Evolutionary conservation across 2,113 vertebrate genomes (phyloP).

Genomic region (Elgaria multicarinata): DNA sequence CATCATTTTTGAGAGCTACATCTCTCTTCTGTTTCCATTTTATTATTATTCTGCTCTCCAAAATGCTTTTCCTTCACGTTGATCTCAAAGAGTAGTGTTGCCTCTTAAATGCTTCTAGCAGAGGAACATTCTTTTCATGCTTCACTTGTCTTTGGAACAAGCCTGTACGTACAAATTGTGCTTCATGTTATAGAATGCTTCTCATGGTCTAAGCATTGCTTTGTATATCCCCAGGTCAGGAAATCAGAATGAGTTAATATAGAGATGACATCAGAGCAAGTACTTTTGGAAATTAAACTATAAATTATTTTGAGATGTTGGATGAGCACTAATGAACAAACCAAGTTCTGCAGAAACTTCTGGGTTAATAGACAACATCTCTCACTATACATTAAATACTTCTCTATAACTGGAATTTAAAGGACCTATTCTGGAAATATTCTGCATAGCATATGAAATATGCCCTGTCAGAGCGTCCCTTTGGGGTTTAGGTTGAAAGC

Average conservation of each 20-base stretch:
- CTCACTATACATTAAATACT: not conserved
- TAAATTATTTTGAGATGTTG: constrained; percentile 1
- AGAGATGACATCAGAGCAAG: constrained; percentile 16
- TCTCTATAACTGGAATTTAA: constrained; percentile 4
- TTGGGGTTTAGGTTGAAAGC: not conserved
- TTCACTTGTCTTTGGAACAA: constrained; percentile 57
- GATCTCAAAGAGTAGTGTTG: constrained; percentile 14
- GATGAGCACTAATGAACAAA: not conserved
- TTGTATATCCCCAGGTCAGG: constrained; percentile 37
- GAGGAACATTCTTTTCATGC: constrained; percentile 70
- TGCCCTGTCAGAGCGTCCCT: not conserved
- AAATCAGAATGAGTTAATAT: constrained; percentile 31
- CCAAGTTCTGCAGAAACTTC: not conserved
- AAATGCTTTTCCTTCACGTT: not conserved
- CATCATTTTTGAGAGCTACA: not conserved
- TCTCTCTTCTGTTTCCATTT: constrained; percentile 10
- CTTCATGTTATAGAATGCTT: constrained; percentile 37
- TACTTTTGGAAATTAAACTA: constrained; percentile 24
- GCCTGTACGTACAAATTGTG: constrained; percentile 62
- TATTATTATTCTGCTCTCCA: constrained; percentile 15
- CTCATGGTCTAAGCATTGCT: constrained; percentile 54
- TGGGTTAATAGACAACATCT: constrained; percentile 1
- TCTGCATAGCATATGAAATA: constrained; percentile 3
- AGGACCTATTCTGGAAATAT: constrained; percentile 8
- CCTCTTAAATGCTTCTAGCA: constrained; percentile 30